Conservation (phyloP, 2,797 vertebrate species). For the Podargus strigoides region DNA sequence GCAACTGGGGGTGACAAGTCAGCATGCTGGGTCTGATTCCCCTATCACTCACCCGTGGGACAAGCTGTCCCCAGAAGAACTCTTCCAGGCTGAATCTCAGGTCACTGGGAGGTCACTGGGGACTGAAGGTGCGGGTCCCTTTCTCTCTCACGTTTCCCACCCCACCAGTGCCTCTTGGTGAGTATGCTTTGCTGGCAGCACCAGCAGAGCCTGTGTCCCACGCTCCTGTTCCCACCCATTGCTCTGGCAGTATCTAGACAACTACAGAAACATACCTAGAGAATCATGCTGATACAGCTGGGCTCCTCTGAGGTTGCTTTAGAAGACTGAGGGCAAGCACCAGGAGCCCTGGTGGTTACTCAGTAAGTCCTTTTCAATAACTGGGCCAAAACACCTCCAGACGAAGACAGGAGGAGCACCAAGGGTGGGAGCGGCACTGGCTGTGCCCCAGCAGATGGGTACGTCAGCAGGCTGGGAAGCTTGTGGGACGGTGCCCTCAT, state of each 20-base stretch:
- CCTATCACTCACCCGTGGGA: background rate
- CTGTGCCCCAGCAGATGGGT: background rate
- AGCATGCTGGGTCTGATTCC: rapidly evolving
- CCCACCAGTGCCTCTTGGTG: background rate
- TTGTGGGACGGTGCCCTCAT: background rate
- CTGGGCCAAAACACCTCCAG: background rate
- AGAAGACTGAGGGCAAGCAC: background rate
- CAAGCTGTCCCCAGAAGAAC: background rate
- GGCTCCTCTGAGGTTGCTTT: background rate
- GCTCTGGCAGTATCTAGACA: background rate
- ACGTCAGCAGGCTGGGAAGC: background rate
- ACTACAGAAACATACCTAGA: background rate
- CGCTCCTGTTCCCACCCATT: rapidly evolving
- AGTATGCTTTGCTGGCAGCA: background rate
- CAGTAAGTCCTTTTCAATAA: background rate
- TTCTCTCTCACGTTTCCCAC: background rate
- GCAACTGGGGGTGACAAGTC: background rate
- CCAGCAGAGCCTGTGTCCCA: too few relatives aligned
- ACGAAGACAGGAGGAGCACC: background rate
- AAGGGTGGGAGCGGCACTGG: background rate
- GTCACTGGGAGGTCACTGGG: rapidly evolving
- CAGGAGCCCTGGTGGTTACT: background rate
- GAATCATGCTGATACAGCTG: rapidly evolving
- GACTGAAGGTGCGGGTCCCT: rapidly evolving
- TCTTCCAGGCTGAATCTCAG: background rate